These are phyloP conservation scores for Aphelenchoides avenae DNA, from an alignment of 1,140 invertebrate genomes.

Conservation along the genomic window DNA sequence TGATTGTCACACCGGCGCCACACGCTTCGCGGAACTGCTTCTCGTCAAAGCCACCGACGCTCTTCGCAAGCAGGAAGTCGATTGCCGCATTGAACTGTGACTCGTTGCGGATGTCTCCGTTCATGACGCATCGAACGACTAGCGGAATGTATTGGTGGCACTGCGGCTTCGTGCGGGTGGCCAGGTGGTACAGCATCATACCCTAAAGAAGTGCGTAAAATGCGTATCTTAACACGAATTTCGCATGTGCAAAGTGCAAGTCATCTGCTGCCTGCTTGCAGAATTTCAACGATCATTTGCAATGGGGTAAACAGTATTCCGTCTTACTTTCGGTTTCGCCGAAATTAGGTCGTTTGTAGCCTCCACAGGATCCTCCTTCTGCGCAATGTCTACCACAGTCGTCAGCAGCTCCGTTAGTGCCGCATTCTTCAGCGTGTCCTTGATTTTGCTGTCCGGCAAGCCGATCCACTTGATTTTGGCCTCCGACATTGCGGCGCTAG, in stretches of 20 bases:
- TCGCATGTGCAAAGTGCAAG: conserved; percentile 7
- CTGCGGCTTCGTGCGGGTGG: conserved; percentile 83
- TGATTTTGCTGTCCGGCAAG: conserved; percentile 84
- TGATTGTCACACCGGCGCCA: conserved; percentile 81
- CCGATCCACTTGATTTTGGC: conserved; percentile 65
- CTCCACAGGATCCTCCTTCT: not conserved
- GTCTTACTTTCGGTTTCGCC: conserved; percentile 11
- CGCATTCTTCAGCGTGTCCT: conserved; percentile 90
- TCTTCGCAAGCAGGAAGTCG: conserved; percentile 74
- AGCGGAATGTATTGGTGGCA: conserved; percentile 69
- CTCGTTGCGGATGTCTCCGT: conserved; percentile 76
- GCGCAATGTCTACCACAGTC: conserved; percentile 63
- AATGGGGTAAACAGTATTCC: not conserved
- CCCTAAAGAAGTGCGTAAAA: conserved; percentile 62
- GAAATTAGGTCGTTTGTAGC: not conserved
- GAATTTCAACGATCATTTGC: conserved; percentile 6
- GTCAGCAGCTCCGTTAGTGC: conserved; percentile 74
- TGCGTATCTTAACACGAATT: conserved; percentile 9
- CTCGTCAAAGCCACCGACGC: conserved; percentile 66
- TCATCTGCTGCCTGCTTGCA: not conserved
- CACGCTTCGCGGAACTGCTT: conserved; percentile 74
- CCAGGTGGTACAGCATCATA: conserved; percentile 78
- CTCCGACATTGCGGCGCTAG: no score
- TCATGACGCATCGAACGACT: conserved; percentile 72
- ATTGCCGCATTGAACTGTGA: conserved; percentile 73